A percentile compares a stretch with the other conserved stretches of the same genome.
These are phyloP conservation scores for Pterophyllum scalare DNA, from an alignment of 2,113 vertebrate species.

Conservation along the genomic window DNA sequence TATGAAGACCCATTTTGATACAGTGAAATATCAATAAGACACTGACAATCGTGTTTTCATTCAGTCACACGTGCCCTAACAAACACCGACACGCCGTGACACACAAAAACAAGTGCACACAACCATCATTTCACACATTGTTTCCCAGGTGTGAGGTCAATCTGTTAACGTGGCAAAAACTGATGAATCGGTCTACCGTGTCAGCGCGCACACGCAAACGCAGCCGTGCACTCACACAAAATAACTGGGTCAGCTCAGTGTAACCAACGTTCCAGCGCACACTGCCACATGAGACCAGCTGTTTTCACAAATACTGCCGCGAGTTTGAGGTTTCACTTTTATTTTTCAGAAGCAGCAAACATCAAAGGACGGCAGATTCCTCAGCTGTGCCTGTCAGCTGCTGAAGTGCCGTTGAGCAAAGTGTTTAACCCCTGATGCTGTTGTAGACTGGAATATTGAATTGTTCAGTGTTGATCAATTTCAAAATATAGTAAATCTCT, in stretches of 20 bases:
- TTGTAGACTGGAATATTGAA: neutral
- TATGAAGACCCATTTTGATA: neutral
- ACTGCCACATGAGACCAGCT: constrained; percentile 47
- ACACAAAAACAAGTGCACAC: neutral
- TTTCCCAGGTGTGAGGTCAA: constrained; percentile 53
- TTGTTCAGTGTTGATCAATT: neutral
- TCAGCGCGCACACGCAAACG: neutral
- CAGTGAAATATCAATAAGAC: neutral
- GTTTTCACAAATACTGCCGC: constrained; percentile 44
- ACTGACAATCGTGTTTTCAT: neutral
- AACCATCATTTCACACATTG: constrained; percentile 46
- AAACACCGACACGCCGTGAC: neutral
- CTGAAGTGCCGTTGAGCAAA: constrained; percentile 39
- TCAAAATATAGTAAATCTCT: neutral
- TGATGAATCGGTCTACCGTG: constrained; percentile 41
- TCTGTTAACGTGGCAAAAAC: constrained; percentile 61
- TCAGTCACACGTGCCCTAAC: neutral
- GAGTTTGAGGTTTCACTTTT: constrained; percentile 14
- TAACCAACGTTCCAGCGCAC: constrained; percentile 18
- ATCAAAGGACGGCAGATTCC: constrained; percentile 1
- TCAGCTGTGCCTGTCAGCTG: neutral
- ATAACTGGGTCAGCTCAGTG: constrained; percentile 60
- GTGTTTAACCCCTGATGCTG: constrained; percentile 8
- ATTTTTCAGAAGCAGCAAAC: neutral
- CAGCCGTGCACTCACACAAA: constrained; percentile 1